A percentile compares a stretch with the other conserved stretches of the same genome.
phyloP scores from a whole-genome alignment of 2,888 invertebrate genomes.

The Orthonychiurus folsomi region DNA sequence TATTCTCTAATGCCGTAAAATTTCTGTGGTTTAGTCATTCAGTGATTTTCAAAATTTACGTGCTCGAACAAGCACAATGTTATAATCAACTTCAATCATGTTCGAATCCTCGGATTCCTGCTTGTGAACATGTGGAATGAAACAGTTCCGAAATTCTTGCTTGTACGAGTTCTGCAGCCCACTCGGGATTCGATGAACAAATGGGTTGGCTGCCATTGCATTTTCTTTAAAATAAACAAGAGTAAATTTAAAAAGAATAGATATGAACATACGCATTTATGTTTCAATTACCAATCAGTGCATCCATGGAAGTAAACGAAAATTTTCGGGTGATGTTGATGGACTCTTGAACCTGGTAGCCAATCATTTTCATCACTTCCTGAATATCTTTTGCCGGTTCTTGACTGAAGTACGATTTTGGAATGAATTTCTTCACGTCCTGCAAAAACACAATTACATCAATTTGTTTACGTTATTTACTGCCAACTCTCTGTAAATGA shows the following conservation, averaged over 20 bases:
- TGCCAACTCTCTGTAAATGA: background rate
- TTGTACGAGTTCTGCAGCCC: conserved; percentile 28
- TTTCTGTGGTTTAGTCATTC: too few species aligned
- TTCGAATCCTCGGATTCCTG: conserved; percentile 20
- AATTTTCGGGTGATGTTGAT: conserved; percentile 29
- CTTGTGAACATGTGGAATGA: conserved; percentile 25
- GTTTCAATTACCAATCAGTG: conserved; percentile 33
- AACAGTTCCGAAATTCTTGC: conserved; percentile 31
- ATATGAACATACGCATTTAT: background rate
- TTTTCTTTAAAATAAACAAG: conserved; percentile 26
- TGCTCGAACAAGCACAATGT: conserved; percentile 33
- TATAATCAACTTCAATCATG: conserved; percentile 34
- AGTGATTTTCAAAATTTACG: conserved; percentile 17
- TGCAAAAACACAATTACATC: conserved; percentile 16
- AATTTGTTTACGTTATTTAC: background rate
- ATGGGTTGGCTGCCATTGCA: conserved; percentile 40
- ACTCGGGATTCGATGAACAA: conserved; percentile 34
- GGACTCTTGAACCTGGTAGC: conserved; percentile 31
- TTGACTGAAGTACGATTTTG: conserved; percentile 34
- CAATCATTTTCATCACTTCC: conserved; percentile 29
- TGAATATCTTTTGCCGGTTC: conserved; percentile 35
- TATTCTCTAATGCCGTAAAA: too few species aligned
- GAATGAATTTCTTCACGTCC: conserved; percentile 39
- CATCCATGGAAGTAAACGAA: conserved; percentile 29
- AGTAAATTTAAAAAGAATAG: background rate